Evolutionary conservation across 2,888 invertebrate species (phyloP).

Genomic region (Isotomurus palustris): DNA sequence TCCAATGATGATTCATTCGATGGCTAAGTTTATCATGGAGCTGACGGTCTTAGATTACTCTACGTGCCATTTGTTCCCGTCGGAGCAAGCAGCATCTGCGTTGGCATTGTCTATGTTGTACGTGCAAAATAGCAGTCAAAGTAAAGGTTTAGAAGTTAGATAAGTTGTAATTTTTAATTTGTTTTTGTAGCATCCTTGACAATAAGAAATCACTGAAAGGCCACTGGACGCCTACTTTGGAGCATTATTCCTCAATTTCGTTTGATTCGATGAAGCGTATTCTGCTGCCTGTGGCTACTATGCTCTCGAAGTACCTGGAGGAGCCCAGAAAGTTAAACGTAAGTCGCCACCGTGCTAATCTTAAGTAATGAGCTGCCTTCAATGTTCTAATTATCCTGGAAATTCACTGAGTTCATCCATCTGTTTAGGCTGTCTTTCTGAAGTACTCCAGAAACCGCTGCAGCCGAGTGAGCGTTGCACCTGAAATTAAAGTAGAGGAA

Average conservation of each 20-base stretch:
- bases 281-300: conserved; percentile 63
- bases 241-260: conserved; percentile 70
- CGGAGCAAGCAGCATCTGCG: conserved; percentile 75
- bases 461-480: conserved; percentile 30
- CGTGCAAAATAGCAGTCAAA: conserved; percentile 39
- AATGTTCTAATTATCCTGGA: neutral
- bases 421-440: conserved; percentile 38
- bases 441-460: conserved; percentile 41
- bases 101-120: conserved; percentile 67
- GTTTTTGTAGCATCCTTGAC: conserved; percentile 46
- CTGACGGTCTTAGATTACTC: conserved; percentile 74
- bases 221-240: conserved; percentile 70
- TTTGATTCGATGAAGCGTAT: conserved; percentile 65
- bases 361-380: neutral
- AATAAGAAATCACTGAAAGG: conserved; percentile 51
- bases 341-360: conserved; percentile 26
- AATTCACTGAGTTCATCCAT: neutral
- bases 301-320: conserved; percentile 61
- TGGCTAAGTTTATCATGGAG: conserved; percentile 90
- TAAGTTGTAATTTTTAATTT: conserved; percentile 1
- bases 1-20: conserved; percentile 62
- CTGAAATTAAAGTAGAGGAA: conserved; percentile 28
- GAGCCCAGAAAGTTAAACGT: conserved; percentile 64
- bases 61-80: conserved; percentile 71
- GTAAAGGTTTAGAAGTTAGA: neutral